Evolutionary conservation across 2,797 vertebrate genomes (phyloP).

Genomic region (Salarias fasciatus): DNA sequence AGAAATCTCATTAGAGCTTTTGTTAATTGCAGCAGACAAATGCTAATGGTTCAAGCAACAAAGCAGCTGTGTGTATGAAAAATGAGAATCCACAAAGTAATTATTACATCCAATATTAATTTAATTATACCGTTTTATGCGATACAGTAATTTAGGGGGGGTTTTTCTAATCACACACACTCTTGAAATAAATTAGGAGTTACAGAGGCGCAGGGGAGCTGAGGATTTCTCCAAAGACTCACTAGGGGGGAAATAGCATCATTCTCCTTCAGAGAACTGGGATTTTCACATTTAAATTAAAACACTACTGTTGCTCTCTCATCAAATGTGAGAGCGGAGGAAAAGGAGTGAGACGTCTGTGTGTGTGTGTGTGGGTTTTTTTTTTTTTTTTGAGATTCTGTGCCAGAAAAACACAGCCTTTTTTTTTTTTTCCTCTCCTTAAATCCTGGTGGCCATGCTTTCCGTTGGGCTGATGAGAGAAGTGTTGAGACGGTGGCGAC

Average conservation of each 20-base stretch:
- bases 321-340: slow-evolving; percentile 61
- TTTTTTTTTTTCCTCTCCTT: slow-evolving; percentile 4
- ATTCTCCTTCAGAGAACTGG: slow-evolving; percentile 67
- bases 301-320: slow-evolving; percentile 60
- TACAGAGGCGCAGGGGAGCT: slow-evolving; percentile 72
- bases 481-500: slow-evolving; percentile 48
- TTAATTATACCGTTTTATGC: slow-evolving; percentile 85
- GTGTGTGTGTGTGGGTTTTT: slow-evolving; percentile 7
- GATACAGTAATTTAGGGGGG: slow-evolving; percentile 82
- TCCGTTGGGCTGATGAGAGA: slow-evolving; percentile 60
- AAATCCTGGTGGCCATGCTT: slow-evolving; percentile 49
- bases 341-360: slow-evolving; percentile 32
- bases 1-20: slow-evolving; percentile 95
- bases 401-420: slow-evolving; percentile 36
- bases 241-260: slow-evolving; percentile 73
- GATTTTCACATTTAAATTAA: slow-evolving; percentile 78
- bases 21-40: slow-evolving; percentile 91
- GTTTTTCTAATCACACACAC: slow-evolving; percentile 80
- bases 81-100: slow-evolving; percentile 88
- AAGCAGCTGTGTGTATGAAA: slow-evolving; percentile 85
- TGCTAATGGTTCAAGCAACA: slow-evolving; percentile 90
- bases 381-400: slow-evolving; percentile 5
- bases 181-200: slow-evolving; percentile 83
- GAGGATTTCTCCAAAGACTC: slow-evolving; percentile 74
- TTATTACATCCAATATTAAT: slow-evolving; percentile 90